Percentiles rank a stretch among this genome's conserved stretches.
phyloP scores from a whole-genome alignment of 2,888 invertebrate species.

The Diloba caeruleocephala region DNA sequence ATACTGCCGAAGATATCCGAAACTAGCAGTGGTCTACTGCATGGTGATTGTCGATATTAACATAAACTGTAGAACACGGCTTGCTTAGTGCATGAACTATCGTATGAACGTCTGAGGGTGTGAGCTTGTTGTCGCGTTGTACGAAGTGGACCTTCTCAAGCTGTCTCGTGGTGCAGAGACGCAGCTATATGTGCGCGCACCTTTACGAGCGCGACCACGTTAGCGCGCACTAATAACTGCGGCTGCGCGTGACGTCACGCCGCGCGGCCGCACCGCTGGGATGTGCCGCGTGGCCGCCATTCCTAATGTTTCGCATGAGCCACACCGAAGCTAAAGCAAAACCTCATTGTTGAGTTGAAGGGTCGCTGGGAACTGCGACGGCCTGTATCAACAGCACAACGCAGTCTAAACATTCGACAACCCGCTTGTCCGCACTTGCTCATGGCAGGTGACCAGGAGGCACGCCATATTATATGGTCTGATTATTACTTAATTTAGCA shows the following conservation, averaged over 20 bases:
- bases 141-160: background rate
- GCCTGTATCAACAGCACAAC: background rate
- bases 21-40: no score
- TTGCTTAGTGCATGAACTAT: no score
- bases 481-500: constrained; percentile 13
- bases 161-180: background rate
- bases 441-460: no score
- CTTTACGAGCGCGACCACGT: constrained; percentile 1
- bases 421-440: no score
- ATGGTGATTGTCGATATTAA: no score
- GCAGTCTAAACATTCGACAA: background rate
- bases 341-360: background rate
- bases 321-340: no score
- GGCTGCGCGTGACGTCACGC: background rate
- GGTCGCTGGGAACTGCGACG: background rate
- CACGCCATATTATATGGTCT: constrained; percentile 25
- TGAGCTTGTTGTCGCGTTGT: no score
- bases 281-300: background rate
- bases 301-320: no score
- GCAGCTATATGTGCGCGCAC: background rate
- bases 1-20: no score
- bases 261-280: background rate
- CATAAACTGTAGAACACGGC: no score
- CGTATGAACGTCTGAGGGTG: no score
- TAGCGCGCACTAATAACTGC: constrained; percentile 10